phyloP scores from a whole-genome alignment of 53 echinoderm and acorn worm species.

The Crossaster papposus region DNA sequence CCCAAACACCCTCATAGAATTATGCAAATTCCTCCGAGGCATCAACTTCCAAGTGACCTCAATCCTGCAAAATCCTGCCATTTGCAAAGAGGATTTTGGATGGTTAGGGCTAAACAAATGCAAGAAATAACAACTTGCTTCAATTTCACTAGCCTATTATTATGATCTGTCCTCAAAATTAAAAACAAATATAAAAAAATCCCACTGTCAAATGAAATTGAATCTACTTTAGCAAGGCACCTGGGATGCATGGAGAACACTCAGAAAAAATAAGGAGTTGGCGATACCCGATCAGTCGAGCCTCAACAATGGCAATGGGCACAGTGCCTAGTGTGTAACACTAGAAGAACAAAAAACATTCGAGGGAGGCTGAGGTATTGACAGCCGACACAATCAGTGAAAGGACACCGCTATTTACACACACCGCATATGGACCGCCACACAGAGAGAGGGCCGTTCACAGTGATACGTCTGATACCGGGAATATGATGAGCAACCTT shows the following conservation, averaged over 20 bases:
- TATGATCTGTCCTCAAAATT: neutral
- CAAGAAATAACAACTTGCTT: neutral
- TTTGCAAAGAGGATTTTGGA: too few relatives aligned
- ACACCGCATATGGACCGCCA: neutral
- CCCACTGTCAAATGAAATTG: constrained; percentile 7
- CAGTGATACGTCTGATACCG: constrained; percentile 14
- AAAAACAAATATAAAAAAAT: too few relatives aligned
- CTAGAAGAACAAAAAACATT: constrained; percentile 6
- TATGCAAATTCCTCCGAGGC: too few relatives aligned
- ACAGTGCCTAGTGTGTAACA: constrained; percentile 16
- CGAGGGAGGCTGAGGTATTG: neutral
- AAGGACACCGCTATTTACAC: constrained; percentile 40
- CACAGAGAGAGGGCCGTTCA: neutral
- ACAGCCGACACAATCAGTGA: constrained; percentile 5
- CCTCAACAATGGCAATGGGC: constrained; percentile 35
- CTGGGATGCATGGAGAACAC: neutral
- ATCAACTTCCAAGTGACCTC: too few relatives aligned
- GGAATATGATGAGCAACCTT: constrained; percentile 44
- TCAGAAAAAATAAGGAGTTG: constrained; percentile 9
- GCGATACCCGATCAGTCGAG: constrained; percentile 26
- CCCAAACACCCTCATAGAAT: too few relatives aligned
- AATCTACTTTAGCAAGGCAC: constrained; percentile 4
- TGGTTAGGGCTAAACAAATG: too few relatives aligned
- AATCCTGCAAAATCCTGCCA: too few relatives aligned
- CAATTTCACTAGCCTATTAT: neutral